A percentile compares a stretch with the other conserved stretches of the same genome.
phyloP scores from a whole-genome alignment of 2,888 invertebrate species.

The Ligdia adustata region DNA sequence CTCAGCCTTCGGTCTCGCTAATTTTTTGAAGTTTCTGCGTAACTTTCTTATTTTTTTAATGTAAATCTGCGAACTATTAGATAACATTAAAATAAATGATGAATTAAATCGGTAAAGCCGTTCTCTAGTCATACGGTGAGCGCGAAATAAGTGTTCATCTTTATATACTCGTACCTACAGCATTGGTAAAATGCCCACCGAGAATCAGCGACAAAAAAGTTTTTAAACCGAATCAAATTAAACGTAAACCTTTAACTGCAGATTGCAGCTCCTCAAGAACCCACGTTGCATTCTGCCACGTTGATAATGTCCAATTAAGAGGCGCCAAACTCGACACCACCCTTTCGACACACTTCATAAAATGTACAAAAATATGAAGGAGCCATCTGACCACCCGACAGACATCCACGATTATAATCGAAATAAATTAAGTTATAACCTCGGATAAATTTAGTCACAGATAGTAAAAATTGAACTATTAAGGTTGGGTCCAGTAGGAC shows the following conservation, averaged over 20 bases:
- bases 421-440: slow-evolving; percentile 68
- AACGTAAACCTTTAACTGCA: no score
- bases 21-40: no score
- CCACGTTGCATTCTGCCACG: no score
- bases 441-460: slow-evolving; percentile 47
- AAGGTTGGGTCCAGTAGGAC: neutral
- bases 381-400: slow-evolving; percentile 48
- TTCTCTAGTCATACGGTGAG: no score
- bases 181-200: slow-evolving; percentile 5
- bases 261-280: no score
- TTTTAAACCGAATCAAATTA: slow-evolving; percentile 52
- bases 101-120: no score
- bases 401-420: slow-evolving; percentile 53
- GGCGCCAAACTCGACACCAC: slow-evolving; percentile 69
- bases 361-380: slow-evolving; percentile 47
- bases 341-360: slow-evolving; percentile 70
- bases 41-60: no score
- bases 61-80: no score
- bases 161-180: no score
- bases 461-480: slow-evolving; percentile 16
- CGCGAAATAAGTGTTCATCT: no score
- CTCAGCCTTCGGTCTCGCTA: no score
- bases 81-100: no score
- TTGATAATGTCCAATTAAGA: slow-evolving; percentile 47
- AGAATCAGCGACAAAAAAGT: slow-evolving; percentile 24